A percentile compares a stretch with the other conserved stretches of the same genome.
These are phyloP conservation scores for Oryzias melastigma DNA, from an alignment of 2,113 vertebrate species.

Conservation along the genomic window DNA sequence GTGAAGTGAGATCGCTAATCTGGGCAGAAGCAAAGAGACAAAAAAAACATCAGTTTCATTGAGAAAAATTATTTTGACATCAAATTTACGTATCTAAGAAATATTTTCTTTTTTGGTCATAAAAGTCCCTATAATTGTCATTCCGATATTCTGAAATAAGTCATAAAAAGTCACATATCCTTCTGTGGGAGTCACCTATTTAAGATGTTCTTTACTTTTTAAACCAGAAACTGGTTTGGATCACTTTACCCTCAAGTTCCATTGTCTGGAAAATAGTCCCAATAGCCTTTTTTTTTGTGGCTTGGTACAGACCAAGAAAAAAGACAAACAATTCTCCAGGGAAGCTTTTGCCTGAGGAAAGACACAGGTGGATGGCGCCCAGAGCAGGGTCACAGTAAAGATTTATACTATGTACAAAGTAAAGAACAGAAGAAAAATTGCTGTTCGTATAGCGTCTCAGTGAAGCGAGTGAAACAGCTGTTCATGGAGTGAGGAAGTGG, in stretches of 20 bases:
- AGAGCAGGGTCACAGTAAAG: slow-evolving; percentile 91
- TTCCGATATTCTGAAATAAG: neutral
- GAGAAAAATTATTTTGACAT: slow-evolving; percentile 24
- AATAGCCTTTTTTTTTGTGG: slow-evolving; percentile 47
- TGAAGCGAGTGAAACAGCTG: slow-evolving; percentile 96
- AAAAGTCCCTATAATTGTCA: slow-evolving; percentile 4
- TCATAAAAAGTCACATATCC: neutral
- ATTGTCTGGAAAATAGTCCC: slow-evolving; percentile 63
- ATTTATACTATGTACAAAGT: slow-evolving; percentile 92
- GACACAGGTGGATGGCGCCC: slow-evolving; percentile 94
- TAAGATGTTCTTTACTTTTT: slow-evolving; percentile 1
- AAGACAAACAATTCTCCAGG: slow-evolving; percentile 65
- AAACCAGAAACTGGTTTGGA: slow-evolving; percentile 12
- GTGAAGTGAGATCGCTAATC: slow-evolving; percentile 69
- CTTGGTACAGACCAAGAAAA: slow-evolving; percentile 27
- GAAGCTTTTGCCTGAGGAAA: slow-evolving; percentile 85
- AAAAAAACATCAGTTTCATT: slow-evolving; percentile 31
- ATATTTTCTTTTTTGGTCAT: neutral
- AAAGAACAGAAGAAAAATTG: slow-evolving; percentile 95
- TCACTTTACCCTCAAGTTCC: slow-evolving; percentile 33
- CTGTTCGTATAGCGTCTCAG: slow-evolving; percentile 81
- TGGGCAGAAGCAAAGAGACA: slow-evolving; percentile 62
- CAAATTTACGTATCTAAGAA: slow-evolving; percentile 14
- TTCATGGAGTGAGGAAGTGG: slow-evolving; percentile 91
- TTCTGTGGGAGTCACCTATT: neutral